Percentiles rank a stretch among this genome's conserved stretches.
These are phyloP conservation scores for Pteria penguin DNA, from an alignment of 2,888 invertebrate genomes.

Conservation along the genomic window DNA sequence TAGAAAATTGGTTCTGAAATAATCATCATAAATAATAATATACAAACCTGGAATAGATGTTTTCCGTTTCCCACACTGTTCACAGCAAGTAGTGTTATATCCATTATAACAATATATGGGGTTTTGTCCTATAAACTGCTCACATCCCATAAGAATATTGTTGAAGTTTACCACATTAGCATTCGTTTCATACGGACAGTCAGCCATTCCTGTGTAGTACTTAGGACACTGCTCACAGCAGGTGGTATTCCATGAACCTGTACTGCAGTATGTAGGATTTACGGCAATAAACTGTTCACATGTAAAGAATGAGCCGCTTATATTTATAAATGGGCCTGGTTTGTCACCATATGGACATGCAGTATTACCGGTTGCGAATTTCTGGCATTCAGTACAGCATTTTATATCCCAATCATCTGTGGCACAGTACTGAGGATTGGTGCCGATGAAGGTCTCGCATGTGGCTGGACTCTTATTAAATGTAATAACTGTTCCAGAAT, in stretches of 20 bases:
- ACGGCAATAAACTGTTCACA: background rate
- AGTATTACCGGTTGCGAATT: background rate
- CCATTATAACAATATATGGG: background rate
- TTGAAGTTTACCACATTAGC: background rate
- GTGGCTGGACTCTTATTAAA: background rate
- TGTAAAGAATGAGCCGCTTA: background rate
- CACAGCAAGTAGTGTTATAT: background rate
- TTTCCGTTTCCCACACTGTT: background rate
- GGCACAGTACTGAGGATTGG: background rate
- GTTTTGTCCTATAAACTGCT: background rate
- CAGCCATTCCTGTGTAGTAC: background rate
- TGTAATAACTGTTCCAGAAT: background rate
- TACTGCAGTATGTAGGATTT: background rate
- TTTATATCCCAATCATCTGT: background rate
- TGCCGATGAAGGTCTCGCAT: background rate
- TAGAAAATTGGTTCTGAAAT: no score
- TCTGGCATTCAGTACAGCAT: background rate
- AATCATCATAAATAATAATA: no score
- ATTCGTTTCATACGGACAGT: background rate
- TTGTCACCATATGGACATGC: background rate
- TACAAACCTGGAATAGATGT: background rate
- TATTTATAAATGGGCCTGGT: background rate
- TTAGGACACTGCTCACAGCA: background rate
- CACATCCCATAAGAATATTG: background rate
- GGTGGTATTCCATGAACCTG: background rate